Evolutionary conservation across 2,888 invertebrate species (phyloP).

Genomic region (Taphrorychus bicolor): DNA sequence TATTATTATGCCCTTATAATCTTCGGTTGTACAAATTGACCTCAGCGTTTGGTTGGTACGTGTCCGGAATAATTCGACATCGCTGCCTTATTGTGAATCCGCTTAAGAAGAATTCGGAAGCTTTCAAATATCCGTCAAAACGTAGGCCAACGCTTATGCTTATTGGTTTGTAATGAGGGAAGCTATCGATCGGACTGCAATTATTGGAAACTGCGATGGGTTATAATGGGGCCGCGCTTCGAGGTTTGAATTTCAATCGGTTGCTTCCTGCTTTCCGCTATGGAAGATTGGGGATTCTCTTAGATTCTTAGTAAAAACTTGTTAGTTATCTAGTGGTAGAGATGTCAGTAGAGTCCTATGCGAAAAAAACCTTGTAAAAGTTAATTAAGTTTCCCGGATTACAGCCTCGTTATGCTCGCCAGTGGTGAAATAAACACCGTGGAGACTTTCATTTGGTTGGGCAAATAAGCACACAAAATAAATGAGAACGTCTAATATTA

Average conservation of each 20-base stretch:
- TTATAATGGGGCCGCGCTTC: background rate
- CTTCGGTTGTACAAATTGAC: conserved; percentile 25
- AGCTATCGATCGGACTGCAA: conserved; percentile 15
- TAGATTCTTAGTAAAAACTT: too few relatives aligned
- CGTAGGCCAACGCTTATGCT: conserved; percentile 25
- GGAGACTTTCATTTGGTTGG: background rate
- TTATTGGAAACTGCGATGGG: conserved; percentile 13
- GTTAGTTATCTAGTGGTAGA: too few relatives aligned
- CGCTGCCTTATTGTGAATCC: conserved; percentile 11
- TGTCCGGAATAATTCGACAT: conserved; percentile 11
- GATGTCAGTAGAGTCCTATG: too few relatives aligned
- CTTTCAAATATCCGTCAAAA: conserved; percentile 34
- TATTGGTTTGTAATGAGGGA: conserved; percentile 33
- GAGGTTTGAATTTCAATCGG: background rate
- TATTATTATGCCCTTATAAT: conserved; percentile 28
- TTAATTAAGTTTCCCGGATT: background rate
- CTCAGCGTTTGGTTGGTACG: conserved; percentile 24
- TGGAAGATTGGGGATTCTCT: too few relatives aligned
- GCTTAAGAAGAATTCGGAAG: conserved; percentile 19
- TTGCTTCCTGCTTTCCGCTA: background rate
- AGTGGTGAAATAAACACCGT: background rate
- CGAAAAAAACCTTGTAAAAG: background rate
- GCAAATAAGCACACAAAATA: background rate
- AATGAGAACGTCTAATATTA: background rate
- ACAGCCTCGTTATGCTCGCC: background rate